Conservation (phyloP, 2,113 vertebrate species). For the Drymodes brunneopygia region DNA sequence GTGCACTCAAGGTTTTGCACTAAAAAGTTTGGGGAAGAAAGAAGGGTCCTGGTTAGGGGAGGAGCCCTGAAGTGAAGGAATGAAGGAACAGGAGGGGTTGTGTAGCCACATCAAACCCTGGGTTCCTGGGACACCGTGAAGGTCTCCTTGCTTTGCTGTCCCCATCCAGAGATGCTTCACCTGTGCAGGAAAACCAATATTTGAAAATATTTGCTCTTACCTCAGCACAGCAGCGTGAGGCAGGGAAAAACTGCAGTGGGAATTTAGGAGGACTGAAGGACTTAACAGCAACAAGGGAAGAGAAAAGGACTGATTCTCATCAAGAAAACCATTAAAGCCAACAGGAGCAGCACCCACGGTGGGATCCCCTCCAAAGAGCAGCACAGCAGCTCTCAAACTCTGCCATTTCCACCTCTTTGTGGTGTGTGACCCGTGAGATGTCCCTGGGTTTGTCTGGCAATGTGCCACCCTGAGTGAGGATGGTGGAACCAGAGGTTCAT, state of each 20-base stretch:
- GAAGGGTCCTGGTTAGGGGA: not conserved
- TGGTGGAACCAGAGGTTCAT: not conserved
- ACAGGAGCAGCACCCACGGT: rapidly evolving
- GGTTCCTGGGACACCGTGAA: rapidly evolving
- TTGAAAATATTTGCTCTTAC: not conserved
- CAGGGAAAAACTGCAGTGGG: not conserved
- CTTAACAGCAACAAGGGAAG: not conserved
- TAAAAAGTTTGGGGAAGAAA: not conserved
- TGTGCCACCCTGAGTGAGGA: rapidly evolving
- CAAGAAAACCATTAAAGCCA: not conserved
- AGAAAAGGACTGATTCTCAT: not conserved
- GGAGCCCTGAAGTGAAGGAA: not conserved
- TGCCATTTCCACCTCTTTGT: not conserved
- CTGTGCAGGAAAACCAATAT: not conserved
- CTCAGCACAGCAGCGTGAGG: not conserved
- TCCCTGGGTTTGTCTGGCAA: not conserved
- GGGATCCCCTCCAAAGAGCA: not conserved
- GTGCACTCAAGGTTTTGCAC: not conserved
- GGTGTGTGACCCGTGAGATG: not conserved
- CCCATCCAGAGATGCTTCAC: not conserved
- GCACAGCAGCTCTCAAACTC: not conserved
- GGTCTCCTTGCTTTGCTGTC: not conserved
- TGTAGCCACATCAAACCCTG: not conserved
- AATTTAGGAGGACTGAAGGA: not conserved
- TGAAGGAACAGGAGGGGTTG: not conserved